Evolutionary conservation across 92 coral and sea anemone species (phyloP).

Genomic region (Actinostola sp.): DNA sequence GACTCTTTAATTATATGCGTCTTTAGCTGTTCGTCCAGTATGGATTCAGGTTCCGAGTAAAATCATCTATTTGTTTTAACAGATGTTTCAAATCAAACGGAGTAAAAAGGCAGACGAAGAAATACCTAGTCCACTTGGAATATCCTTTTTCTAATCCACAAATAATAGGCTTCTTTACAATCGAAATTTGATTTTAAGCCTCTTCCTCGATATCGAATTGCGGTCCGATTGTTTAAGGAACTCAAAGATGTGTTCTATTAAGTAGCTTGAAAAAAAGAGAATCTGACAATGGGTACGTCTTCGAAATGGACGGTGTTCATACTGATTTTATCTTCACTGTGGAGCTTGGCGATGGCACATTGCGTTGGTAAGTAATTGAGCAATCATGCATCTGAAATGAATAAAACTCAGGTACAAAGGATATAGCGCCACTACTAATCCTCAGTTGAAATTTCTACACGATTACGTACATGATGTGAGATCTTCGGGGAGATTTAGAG

Average conservation of each 20-base stretch:
- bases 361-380: conserved; percentile 38
- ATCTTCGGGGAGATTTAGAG: too few species aligned
- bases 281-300: neutral
- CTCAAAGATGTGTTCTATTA: neutral
- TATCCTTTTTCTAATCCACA: too few species aligned
- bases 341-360: neutral
- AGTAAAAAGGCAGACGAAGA: neutral
- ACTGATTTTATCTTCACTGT: neutral
- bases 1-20: conserved; percentile 18
- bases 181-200: neutral
- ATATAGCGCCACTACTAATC: neutral
- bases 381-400: neutral
- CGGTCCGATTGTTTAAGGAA: neutral
- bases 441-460: neutral
- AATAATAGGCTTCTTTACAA: neutral
- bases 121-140: too few species aligned
- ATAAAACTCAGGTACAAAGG: neutral
- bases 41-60: conserved; percentile 12
- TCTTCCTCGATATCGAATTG: neutral
- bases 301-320: conserved; percentile 1
- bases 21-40: conserved; percentile 9
- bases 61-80: neutral
- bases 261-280: neutral
- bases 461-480: neutral
- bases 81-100: neutral